Evolutionary conservation across 2,888 invertebrate species (phyloP).

Genomic region (Malacosoma neustria): DNA sequence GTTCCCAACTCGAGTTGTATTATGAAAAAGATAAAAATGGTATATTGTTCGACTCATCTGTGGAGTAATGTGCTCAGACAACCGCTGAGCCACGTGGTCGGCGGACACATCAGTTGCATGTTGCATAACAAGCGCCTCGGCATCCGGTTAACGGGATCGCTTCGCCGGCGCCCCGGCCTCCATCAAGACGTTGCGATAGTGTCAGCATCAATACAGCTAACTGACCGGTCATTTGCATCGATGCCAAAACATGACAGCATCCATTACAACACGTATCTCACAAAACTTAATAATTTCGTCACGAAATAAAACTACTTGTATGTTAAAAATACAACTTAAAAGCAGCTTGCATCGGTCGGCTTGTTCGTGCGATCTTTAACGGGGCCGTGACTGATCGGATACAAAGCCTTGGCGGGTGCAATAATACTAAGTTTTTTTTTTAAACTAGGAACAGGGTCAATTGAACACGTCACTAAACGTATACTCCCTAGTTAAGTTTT

Average conservation of each 20-base stretch:
- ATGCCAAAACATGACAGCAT: too few relatives aligned
- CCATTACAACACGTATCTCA: conserved; percentile 33
- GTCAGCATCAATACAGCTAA: conserved; percentile 27
- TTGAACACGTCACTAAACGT: conserved; percentile 11
- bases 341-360: conserved; percentile 17
- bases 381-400: conserved; percentile 52
- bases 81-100: conserved; percentile 9
- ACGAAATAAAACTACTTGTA: conserved; percentile 42
- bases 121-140: conserved; percentile 62
- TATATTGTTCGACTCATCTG: not conserved
- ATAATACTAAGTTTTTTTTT: conserved; percentile 30
- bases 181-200: conserved; percentile 28
- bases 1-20: not conserved
- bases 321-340: conserved; percentile 24
- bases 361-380: conserved; percentile 44
- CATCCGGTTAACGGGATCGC: conserved; percentile 60
- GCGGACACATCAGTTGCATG: conserved; percentile 56
- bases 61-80: not conserved
- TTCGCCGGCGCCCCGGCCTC: conserved; percentile 27
- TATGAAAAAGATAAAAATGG: not conserved
- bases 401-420: conserved; percentile 40
- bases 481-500: too few relatives aligned
- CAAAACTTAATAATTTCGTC: conserved; percentile 43
- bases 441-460: conserved; percentile 29
- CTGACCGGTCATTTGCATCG: conserved; percentile 36